These are phyloP conservation scores for Drosophila athabasca DNA, from an alignment of 1,140 invertebrate species.

Conservation along the genomic window DNA sequence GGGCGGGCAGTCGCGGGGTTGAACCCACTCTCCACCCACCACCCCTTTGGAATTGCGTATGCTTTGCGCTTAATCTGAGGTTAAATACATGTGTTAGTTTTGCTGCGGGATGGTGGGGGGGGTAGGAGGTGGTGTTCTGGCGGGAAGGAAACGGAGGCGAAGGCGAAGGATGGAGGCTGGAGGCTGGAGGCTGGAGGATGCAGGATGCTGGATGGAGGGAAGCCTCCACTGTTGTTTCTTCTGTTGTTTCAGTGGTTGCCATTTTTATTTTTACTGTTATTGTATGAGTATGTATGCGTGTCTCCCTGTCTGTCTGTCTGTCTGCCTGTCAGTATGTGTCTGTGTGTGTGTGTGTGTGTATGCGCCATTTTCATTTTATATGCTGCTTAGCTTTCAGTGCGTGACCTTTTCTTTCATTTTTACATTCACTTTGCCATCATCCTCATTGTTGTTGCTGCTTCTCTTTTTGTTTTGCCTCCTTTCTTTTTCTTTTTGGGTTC, in stretches of 20 bases:
- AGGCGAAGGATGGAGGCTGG: not conserved
- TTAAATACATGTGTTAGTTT: constrained; percentile 75
- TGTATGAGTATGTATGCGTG: constrained; percentile 28
- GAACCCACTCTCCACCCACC: not conserved
- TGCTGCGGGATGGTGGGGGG: not conserved
- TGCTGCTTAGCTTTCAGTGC: constrained; percentile 79
- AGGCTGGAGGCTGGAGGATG: not conserved
- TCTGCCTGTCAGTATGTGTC: constrained; percentile 11
- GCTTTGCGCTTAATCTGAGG: constrained; percentile 71
- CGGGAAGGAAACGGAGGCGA: not conserved
- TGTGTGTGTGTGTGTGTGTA: constrained; percentile 33
- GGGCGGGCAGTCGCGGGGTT: not conserved
- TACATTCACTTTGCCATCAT: constrained; percentile 58
- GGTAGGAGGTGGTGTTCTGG: too few relatives aligned
- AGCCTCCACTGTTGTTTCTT: constrained; percentile 50
- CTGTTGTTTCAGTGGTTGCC: constrained; percentile 59
- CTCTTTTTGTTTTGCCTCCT: constrained; percentile 46
- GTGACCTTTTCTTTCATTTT: constrained; percentile 80
- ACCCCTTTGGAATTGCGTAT: constrained; percentile 29
- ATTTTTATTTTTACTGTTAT: constrained; percentile 63
- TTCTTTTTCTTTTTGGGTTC: constrained; percentile 1
- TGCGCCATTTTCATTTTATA: constrained; percentile 74
- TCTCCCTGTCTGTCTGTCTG: constrained; percentile 5
- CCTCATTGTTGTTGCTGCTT: constrained; percentile 37
- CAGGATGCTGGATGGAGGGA: not conserved